A percentile compares a stretch with the other conserved stretches of the same genome.
Conservation (phyloP, 2,888 invertebrate species). For the Philaethria dido region DNA sequence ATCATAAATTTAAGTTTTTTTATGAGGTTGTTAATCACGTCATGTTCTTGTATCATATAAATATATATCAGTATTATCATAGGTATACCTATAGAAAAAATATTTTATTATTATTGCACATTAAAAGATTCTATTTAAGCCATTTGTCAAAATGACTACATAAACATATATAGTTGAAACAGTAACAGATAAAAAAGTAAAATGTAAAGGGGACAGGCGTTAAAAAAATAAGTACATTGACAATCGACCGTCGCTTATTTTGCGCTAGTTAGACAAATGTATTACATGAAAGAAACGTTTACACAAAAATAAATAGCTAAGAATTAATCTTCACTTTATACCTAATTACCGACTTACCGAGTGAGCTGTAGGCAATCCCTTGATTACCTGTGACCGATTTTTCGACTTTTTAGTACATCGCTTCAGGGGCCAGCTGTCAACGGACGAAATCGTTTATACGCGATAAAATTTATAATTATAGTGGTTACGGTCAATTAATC, state of each 20-base stretch:
- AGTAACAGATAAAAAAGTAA: too few species aligned
- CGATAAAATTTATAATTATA: conserved; percentile 71
- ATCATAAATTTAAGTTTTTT: too few species aligned
- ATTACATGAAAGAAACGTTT: conserved; percentile 7
- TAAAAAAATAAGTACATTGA: too few species aligned
- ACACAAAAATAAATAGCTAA: conserved; percentile 20
- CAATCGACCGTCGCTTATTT: background rate
- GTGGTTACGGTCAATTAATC: conserved; percentile 67
- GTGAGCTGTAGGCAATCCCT: conserved; percentile 40
- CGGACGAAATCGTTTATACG: conserved; percentile 54
- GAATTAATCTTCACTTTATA: conserved; percentile 35
- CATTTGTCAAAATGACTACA: too few species aligned
- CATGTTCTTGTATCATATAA: too few species aligned
- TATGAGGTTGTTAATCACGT: too few species aligned
- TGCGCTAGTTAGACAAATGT: background rate
- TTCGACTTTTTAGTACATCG: conserved; percentile 54
- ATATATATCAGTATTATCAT: too few species aligned
- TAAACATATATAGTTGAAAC: too few species aligned
- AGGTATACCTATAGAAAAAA: too few species aligned
- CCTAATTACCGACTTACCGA: conserved; percentile 35
- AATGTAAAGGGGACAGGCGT: too few species aligned
- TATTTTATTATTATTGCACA: too few species aligned
- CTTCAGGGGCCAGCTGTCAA: conserved; percentile 58
- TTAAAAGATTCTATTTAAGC: too few species aligned
- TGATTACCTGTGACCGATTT: conserved; percentile 53